phyloP scores from a whole-genome alignment of 2,888 invertebrate genomes.

The Cerastoderma edule region DNA sequence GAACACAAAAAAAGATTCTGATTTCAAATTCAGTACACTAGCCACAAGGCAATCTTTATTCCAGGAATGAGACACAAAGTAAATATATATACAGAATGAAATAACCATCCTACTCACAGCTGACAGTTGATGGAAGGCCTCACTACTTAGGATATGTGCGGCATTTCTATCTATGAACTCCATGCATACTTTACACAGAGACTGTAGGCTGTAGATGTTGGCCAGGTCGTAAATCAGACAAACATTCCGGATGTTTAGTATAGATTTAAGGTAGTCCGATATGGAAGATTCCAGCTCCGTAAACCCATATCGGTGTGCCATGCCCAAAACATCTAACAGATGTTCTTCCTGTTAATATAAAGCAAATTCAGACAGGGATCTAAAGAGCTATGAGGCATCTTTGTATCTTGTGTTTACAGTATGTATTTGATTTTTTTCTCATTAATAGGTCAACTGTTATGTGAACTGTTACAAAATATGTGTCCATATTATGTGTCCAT shows the following conservation, averaged over 20 bases:
- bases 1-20: too few relatives aligned
- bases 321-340: conserved; percentile 88
- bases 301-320: conserved; percentile 98
- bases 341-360: conserved; percentile 78
- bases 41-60: too few relatives aligned
- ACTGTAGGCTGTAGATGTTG: conserved; percentile 87
- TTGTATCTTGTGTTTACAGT: too few relatives aligned
- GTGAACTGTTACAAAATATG: too few relatives aligned
- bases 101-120: conserved; percentile 85
- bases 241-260: conserved; percentile 94
- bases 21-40: too few relatives aligned
- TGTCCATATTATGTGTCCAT: too few relatives aligned
- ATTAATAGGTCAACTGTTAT: too few relatives aligned
- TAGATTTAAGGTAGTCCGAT: conserved; percentile 95
- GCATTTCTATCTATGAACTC: conserved; percentile 96
- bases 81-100: too few relatives aligned
- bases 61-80: too few relatives aligned
- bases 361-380: too few relatives aligned
- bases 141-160: conserved; percentile 91
- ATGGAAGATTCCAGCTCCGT: conserved; percentile 95
- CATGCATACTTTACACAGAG: conserved; percentile 91
- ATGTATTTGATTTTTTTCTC: too few relatives aligned
- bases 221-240: conserved; percentile 98
- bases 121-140: conserved; percentile 93
- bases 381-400: too few relatives aligned